Base-by-base conservation (phyloP, 2,113 vertebrate genomes). In the Osmerus eperlanus region DNA sequence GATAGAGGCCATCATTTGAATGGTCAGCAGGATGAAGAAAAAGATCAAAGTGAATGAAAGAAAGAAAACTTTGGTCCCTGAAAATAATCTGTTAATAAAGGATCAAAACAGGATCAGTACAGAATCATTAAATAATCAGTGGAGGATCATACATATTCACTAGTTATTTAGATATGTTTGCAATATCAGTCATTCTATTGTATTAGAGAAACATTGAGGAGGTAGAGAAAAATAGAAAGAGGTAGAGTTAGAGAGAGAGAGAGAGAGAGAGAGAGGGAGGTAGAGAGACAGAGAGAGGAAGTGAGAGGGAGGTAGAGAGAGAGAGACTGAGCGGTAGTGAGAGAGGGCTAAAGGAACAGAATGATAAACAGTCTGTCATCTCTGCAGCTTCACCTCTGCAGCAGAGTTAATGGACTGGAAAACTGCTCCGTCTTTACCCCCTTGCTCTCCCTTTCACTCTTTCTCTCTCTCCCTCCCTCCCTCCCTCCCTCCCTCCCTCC, bases 381-480 rank as follows among this genome's bases (percentile, higher is more conserved):
- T 82, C 83, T 74, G 81, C 77, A 78, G 76, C 87, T 86, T 81
- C 83, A 84, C 77, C 85, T 59, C 88, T 89, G 89, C 89, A 89
- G 85, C 79, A 86, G 69, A 88, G 79, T 85, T 90, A 92, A 91
- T 89, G 90, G 85, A 58, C 87, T 87, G 84, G 84, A 76, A 83
- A 83, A 89, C 78, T 80, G 81, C 53, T 47, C 70, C 47, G 14
- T 63, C 69, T 71, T 52, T 71, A 60, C 62, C 36, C 60, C 58
- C 41, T 47, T 47, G 18, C 3, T 61, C 19, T 16, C 32, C 52
- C 18, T 15, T 32, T 63, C 47, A 29, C 72, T 64, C n/a, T 8
- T 8, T 4, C 32, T 65, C 18, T 47, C 18, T 19, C 64, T 16
- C 32, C 51, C 2, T n/a, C 16, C 36, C 23, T 23, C 23, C 23